A percentile compares a stretch with the other conserved stretches of the same genome.
Evolutionary conservation across 2,797 vertebrate genomes (phyloP).

Genomic region (Oreochromis grahami): DNA sequence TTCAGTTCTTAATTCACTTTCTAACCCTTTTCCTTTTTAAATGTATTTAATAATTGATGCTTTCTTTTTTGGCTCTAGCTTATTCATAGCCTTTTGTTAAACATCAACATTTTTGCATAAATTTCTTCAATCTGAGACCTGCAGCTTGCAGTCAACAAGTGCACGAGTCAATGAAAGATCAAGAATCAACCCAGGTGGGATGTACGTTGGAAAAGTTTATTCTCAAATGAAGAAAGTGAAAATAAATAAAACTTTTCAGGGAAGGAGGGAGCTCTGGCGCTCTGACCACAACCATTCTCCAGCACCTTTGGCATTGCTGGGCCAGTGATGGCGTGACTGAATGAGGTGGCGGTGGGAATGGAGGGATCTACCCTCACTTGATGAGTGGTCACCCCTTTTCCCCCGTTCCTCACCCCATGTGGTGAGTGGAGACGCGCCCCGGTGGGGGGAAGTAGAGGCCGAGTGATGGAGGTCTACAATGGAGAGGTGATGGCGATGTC

Average conservation of each 20-base stretch:
- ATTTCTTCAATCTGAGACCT: neutral
- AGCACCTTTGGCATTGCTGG: slow-evolving; percentile 78
- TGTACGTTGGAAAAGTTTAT: slow-evolving; percentile 82
- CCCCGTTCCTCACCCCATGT: slow-evolving; percentile 76
- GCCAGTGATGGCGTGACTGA: slow-evolving; percentile 69
- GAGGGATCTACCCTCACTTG: slow-evolving; percentile 78
- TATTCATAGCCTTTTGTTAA: neutral
- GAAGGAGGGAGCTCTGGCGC: slow-evolving; percentile 57
- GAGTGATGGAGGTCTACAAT: slow-evolving; percentile 41
- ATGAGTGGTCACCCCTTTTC: slow-evolving; percentile 77
- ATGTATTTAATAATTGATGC: neutral
- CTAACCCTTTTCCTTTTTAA: neutral
- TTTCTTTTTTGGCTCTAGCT: neutral
- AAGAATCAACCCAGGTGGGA: slow-evolving; percentile 58
- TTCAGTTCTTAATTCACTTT: neutral
- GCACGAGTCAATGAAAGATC: slow-evolving; percentile 52
- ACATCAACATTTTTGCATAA: neutral
- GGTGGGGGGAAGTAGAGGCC: slow-evolving; percentile 33
- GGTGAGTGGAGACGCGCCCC: slow-evolving; percentile 61
- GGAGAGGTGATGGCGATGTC: slow-evolving; percentile 35
- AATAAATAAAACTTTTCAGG: slow-evolving; percentile 74
- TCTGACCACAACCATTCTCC: slow-evolving; percentile 63
- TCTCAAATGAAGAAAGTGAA: slow-evolving; percentile 75
- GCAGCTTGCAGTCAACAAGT: neutral
- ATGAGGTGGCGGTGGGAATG: slow-evolving; percentile 74